phyloP scores from a whole-genome alignment of 2,888 invertebrate genomes.

The Ormyrus labotus region DNA sequence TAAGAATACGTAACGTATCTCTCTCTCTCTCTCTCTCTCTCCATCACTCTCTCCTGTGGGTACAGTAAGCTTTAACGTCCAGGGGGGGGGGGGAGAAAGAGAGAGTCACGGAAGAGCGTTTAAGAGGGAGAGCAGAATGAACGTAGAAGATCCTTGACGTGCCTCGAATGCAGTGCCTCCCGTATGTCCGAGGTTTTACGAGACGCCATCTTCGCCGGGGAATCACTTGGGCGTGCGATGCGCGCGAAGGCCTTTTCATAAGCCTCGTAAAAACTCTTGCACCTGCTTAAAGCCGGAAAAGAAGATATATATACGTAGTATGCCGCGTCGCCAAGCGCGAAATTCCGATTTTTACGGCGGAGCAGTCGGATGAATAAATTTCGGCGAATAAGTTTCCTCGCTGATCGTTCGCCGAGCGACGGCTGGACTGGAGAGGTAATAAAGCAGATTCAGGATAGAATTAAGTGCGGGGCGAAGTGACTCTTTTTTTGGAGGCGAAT shows the following conservation, averaged over 20 bases:
- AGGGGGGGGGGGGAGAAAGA: too few species aligned
- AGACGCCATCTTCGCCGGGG: slow-evolving; percentile 36
- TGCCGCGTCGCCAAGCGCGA: slow-evolving; percentile 15
- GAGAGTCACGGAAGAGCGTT: too few species aligned
- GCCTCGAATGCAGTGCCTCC: slow-evolving; percentile 43
- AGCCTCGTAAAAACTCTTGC: slow-evolving; percentile 45
- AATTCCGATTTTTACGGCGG: slow-evolving; percentile 26
- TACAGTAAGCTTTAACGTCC: too few species aligned
- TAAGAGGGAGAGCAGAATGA: not conserved
- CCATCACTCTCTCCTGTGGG: too few species aligned
- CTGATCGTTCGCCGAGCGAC: not conserved
- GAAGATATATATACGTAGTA: not conserved
- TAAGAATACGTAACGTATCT: too few species aligned
- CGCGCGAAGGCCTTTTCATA: slow-evolving; percentile 39
- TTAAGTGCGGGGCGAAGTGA: too few species aligned
- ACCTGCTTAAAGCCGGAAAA: slow-evolving; percentile 24
- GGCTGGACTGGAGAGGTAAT: not conserved
- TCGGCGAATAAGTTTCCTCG: not conserved
- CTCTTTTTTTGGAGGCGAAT: too few species aligned
- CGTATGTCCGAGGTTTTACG: slow-evolving; percentile 50
- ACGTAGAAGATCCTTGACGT: slow-evolving; percentile 43
- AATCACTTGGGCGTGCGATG: slow-evolving; percentile 51
- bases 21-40: too few species aligned
- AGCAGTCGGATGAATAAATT: not conserved
- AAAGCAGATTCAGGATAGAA: not conserved